Evolutionary conservation across 2,113 vertebrate genomes (phyloP), one percentile per base, ranked within the genome.

Genomic region (Eulemur macaco): DNA sequence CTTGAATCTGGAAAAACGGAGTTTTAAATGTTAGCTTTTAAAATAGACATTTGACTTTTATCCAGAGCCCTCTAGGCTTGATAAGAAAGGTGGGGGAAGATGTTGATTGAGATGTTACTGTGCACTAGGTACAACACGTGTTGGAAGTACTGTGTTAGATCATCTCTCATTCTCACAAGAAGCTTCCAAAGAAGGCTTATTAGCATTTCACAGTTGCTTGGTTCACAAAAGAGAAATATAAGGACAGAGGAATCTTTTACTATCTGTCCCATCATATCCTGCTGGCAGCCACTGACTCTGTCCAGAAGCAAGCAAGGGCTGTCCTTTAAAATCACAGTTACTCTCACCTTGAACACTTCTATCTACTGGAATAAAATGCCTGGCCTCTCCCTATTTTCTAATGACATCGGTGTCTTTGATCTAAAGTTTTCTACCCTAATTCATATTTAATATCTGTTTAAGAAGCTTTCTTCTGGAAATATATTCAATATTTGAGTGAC

Each of bases 401-500:
- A 68, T 50, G 21, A 31, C 37, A 39, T 87, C 68, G 76, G 5
- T 90, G 31, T 42, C 88, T 77, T 89, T 86, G 2, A n/a, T 80
- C 13, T n/a, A 86, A 94, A 60, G 3, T 5, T 14, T 91, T 82
- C 56, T 83, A 6, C 58, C 50, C 15, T 66, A 89, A 63, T 50
- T 95, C 80, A 66, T 34, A 86, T 42, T 74, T 63, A 85, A 31
- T 14, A 84, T 13, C 10, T 71, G 1, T 63, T 91, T 96, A 91
- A 73, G n/a, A 91, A 68, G 12, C 15, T 96, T 63, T 63, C 81
- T 94, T 80, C 29, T 69, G 60, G 96, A 66, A 63, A 2, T 31
- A 45, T 11, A 0, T 68, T 94, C 63, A 90, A 12, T 76, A 96
- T 76, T 93, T 66, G 23, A 29, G 37, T 80, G 78, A 95, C 45